A percentile compares a stretch with the other conserved stretches of the same genome.
phyloP scores from a whole-genome alignment of 2,113 vertebrate genomes.

The Opisthocomus hoazin region DNA sequence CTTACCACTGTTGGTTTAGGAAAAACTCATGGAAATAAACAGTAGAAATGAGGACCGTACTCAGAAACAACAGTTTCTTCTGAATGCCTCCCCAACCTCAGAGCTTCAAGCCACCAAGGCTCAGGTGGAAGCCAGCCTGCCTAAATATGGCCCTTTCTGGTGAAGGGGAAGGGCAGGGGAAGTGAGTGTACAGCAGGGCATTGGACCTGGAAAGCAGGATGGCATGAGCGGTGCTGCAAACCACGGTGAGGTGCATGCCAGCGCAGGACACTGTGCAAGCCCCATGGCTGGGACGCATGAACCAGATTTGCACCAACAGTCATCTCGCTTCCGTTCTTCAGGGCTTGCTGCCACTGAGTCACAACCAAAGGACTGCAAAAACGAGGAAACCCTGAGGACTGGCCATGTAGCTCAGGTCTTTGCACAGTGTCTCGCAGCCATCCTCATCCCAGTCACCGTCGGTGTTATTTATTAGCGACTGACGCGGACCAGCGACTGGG shows the following conservation, averaged over 20 bases:
- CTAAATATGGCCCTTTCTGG: background rate
- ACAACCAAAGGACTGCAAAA: background rate
- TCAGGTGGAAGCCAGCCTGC: background rate
- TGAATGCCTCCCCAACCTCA: background rate
- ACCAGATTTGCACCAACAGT: background rate
- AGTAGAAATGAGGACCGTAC: background rate
- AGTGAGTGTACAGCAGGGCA: background rate
- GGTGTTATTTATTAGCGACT: background rate
- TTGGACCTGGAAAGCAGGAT: background rate
- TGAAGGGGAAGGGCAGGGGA: background rate
- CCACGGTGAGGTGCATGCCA: background rate
- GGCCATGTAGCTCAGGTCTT: background rate
- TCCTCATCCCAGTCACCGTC: background rate
- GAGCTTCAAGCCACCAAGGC: background rate
- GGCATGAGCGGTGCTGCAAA: background rate
- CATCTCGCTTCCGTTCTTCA: background rate
- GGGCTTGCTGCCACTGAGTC: background rate
- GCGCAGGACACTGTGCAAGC: rapidly evolving
- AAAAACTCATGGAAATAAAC: background rate
- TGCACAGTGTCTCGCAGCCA: background rate
- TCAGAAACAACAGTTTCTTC: background rate
- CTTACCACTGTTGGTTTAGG: background rate
- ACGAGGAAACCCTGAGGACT: background rate
- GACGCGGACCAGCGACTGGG: background rate
- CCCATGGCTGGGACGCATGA: background rate